Evolutionary conservation across 2,113 vertebrate species (phyloP).

Genomic region (Pterophyllum scalare): DNA sequence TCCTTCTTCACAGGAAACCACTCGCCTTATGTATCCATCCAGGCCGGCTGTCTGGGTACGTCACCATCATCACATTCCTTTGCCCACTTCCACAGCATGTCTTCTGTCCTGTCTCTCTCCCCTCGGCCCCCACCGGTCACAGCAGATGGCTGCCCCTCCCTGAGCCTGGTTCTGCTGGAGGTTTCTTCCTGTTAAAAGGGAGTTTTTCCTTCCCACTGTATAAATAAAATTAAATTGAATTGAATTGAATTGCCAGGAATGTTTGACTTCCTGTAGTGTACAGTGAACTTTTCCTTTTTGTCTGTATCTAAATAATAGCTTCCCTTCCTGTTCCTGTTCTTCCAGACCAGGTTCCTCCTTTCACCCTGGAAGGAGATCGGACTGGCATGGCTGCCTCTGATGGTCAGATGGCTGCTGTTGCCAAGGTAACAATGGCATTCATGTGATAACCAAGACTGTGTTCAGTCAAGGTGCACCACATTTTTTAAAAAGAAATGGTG

Average conservation of each 20-base stretch:
- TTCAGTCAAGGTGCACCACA: no score
- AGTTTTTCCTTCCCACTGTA: no score
- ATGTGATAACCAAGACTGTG: not conserved
- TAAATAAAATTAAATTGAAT: no score
- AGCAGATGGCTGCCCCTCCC: no score
- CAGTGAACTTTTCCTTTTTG: not conserved
- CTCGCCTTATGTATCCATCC: slow-evolving; percentile 75
- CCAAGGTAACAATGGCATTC: slow-evolving; percentile 68
- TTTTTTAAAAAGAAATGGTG: not conserved
- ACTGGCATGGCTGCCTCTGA: slow-evolving; percentile 80
- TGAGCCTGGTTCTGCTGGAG: no score
- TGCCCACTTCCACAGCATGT: no score
- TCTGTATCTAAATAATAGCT: not conserved
- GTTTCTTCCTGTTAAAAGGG: no score
- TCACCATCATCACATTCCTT: not conserved
- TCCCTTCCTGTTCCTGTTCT: not conserved
- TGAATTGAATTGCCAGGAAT: not conserved
- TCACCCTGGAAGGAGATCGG: slow-evolving; percentile 74
- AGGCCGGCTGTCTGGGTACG: slow-evolving; percentile 75
- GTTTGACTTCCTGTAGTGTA: not conserved
- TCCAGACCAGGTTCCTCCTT: slow-evolving; percentile 65
- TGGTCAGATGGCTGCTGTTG: slow-evolving; percentile 72
- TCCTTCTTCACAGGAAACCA: slow-evolving; percentile 83
- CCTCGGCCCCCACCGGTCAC: no score
- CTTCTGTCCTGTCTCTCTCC: no score